Percentiles rank a stretch among this genome's conserved stretches.
Evolutionary conservation across 2,113 vertebrate genomes (phyloP).

Genomic region (Notarius quadriscutis): DNA sequence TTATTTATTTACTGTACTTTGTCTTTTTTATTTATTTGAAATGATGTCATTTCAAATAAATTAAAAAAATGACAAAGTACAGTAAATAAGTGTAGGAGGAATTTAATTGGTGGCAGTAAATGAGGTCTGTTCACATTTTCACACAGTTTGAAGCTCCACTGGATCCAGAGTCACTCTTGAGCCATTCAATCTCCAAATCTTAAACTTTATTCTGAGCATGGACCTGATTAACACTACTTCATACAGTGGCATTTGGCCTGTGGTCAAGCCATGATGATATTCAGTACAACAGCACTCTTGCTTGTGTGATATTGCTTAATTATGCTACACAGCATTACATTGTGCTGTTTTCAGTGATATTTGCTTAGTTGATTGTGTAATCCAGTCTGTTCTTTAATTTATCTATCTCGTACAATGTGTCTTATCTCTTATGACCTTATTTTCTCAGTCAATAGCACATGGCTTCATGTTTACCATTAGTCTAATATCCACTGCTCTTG

Average conservation of each 20-base stretch:
- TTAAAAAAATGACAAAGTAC: too few species aligned
- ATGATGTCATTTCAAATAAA: not conserved
- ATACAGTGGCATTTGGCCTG: not conserved
- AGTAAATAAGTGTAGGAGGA: not conserved
- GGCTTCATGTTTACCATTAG: conserved; percentile 13
- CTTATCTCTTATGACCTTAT: conserved; percentile 1
- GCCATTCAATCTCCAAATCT: not conserved
- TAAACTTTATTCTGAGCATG: not conserved
- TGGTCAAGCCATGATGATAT: not conserved
- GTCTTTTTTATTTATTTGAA: not conserved
- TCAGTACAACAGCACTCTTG: not conserved
- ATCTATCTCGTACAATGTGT: conserved; percentile 1
- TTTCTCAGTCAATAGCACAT: conserved; percentile 11
- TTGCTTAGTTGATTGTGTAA: not conserved
- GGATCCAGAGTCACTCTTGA: not conserved
- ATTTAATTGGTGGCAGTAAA: conserved; percentile 45
- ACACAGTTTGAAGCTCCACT: not conserved
- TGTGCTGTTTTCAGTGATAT: not conserved
- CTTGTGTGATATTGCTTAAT: conserved; percentile 11
- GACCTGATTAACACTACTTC: conserved; percentile 13
- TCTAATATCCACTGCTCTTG: conserved; percentile 28
- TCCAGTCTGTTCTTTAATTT: not conserved
- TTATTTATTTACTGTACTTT: not conserved
- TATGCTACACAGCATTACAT: not conserved
- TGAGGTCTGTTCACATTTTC: conserved; percentile 27